Base-by-base conservation (phyloP, 2,888 invertebrate genomes). In the Agonopterix alstromeriana region DNA sequence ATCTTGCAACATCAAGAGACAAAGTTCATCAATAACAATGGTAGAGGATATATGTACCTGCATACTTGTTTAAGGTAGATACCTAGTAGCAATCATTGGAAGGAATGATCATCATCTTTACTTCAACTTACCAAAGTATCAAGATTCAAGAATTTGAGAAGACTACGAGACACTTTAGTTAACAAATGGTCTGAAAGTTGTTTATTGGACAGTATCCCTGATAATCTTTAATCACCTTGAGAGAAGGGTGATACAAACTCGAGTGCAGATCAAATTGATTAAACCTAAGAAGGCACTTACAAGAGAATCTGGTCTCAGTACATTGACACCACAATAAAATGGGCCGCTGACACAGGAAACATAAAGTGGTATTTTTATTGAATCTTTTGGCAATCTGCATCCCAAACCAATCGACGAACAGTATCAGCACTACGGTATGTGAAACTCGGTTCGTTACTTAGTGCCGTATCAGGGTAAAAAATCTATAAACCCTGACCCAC, bases 301-400 rank as follows among this genome's bases (percentile, higher is more conserved):
- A 64, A 63, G 60, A 68, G 63, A 67, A 71, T 77, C 71, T 71
- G 69, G 69, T 69, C 66, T 63, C 71, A 67, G 77, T 76, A 73
- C 78, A 77, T 76, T 82, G 78, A 80, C 82, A 76, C 77, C 70
- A 73, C 73, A 74, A 79, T 85, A 80, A 82, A 83, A 77, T 82
- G 75, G 70, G 66, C 67, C 65, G 71, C 73, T 75, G 79, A 76
- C 78, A 78, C 83, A 81, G 83, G 81, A 84, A 77, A 82, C 81
- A 83, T 86, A 79, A 86, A 83, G 69, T 77, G 67, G 65, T 63
- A 73, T 78, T 79, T 82, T 85, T 85, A 85, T 83, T 82, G 71
- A 72, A 73, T 76, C 72, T 80, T 83, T 82, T 79, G 74, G 75
- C 73, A 73, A 77, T 46, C 69, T 73, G 79, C 79, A 80, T 82